Conservation (phyloP, 1,140 invertebrate species). For the Bilobella aurantiaca region DNA sequence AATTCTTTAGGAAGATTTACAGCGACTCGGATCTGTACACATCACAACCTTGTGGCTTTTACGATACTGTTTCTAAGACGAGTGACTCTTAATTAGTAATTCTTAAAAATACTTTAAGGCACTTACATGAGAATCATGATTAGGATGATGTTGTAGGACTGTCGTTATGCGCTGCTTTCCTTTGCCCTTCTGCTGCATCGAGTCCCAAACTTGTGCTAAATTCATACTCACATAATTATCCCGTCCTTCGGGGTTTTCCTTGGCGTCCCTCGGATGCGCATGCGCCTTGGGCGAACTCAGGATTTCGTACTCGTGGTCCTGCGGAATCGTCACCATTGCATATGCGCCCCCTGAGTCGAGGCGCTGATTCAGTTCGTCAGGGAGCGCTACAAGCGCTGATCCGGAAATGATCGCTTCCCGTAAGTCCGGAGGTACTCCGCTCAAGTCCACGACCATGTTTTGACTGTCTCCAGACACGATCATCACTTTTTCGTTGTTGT, state of each 20-base stretch:
- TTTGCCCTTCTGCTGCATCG: constrained; percentile 18
- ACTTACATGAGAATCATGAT: constrained; percentile 33
- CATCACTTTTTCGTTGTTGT: constrained; percentile 29
- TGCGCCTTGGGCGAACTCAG: background rate
- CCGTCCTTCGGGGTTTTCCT: constrained; percentile 11
- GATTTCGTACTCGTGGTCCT: constrained; percentile 8
- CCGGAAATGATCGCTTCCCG: constrained; percentile 32
- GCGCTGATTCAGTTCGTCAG: constrained; percentile 18
- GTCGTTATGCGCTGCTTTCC: constrained; percentile 28
- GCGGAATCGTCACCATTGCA: constrained; percentile 30
- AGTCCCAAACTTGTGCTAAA: constrained; percentile 31
- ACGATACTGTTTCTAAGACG: too few species aligned
- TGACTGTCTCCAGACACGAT: constrained; percentile 34
- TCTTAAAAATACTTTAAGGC: background rate
- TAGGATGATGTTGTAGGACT: constrained; percentile 32
- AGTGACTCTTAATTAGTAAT: too few species aligned
- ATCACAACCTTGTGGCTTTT: too few species aligned
- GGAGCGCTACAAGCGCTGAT: constrained; percentile 27
- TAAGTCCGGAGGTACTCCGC: constrained; percentile 29
- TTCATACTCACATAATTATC: constrained; percentile 22
- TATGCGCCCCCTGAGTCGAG: constrained; percentile 31
- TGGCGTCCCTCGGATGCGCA: background rate
- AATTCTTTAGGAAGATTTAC: too few species aligned
- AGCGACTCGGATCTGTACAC: too few species aligned
- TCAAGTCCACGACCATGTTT: constrained; percentile 34